Evolutionary conservation across 2,113 vertebrate species (phyloP).

Genomic region (Mesocricetus auratus): DNA sequence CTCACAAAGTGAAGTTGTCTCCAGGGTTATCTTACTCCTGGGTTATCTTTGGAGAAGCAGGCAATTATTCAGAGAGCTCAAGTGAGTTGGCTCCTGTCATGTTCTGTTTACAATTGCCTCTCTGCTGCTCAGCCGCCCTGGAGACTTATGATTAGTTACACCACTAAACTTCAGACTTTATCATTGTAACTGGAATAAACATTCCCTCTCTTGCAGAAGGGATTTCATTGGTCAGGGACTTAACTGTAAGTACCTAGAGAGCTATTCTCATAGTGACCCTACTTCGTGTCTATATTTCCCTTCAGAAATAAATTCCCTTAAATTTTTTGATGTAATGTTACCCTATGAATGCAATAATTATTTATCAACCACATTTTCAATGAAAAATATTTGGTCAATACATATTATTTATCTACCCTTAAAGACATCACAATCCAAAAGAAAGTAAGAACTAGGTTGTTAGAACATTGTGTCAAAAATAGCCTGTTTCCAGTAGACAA

Average conservation of each 20-base stretch:
- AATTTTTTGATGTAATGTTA: not conserved
- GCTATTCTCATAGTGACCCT: not conserved
- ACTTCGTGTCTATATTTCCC: not conserved
- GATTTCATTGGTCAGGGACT: not conserved
- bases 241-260: not conserved
- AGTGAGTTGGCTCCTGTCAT: not conserved
- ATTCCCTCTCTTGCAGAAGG: not conserved
- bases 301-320: not conserved
- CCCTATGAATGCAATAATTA: not conserved
- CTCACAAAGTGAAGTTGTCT: slow-evolving; percentile 42
- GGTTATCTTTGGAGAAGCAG: not conserved
- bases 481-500: not conserved
- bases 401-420: not conserved
- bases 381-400: not conserved
- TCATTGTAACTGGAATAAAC: not conserved
- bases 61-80: not conserved
- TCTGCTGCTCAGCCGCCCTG: not conserved
- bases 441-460: slow-evolving; percentile 1
- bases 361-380: not conserved
- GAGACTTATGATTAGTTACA: not conserved
- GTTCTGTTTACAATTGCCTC: not conserved
- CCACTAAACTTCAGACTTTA: not conserved
- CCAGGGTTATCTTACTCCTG: slow-evolving; percentile 52
- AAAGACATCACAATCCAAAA: not conserved
- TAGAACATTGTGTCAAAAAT: not conserved